Conservation (phyloP, 2,113 vertebrate species). For the Equus przewalskii region DNA sequence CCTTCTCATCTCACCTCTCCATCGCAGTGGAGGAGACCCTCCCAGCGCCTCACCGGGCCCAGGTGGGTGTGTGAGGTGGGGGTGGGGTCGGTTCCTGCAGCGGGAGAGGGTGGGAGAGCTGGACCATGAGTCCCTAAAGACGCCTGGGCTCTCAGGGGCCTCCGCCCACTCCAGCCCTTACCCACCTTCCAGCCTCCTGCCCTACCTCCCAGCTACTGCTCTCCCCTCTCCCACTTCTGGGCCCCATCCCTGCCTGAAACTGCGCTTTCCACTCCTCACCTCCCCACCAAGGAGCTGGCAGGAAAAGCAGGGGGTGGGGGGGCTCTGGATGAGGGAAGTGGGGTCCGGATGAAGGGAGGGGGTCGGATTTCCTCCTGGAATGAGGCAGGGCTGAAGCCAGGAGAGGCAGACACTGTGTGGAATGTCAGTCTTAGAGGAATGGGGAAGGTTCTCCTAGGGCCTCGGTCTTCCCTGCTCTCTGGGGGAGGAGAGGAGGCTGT, state of each 20-base stretch:
- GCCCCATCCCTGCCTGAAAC: slow-evolving; percentile 11
- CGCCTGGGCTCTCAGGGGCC: not conserved
- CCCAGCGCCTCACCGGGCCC: slow-evolving; percentile 12
- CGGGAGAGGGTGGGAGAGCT: not conserved
- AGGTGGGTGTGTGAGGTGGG: slow-evolving; percentile 69
- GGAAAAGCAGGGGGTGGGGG: slow-evolving; percentile 63
- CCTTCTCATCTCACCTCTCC: slow-evolving; percentile 22
- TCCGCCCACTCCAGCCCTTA: not conserved
- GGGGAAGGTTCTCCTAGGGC: not conserved
- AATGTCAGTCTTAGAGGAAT: slow-evolving; percentile 46
- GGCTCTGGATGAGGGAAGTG: slow-evolving; percentile 64
- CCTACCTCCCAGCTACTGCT: not conserved
- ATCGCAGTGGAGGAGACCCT: slow-evolving; percentile 24
- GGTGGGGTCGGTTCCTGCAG: slow-evolving; percentile 25
- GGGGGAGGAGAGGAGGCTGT: not conserved
- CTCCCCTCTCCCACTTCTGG: not conserved
- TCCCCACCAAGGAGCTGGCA: slow-evolving; percentile 56
- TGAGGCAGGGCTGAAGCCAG: slow-evolving; percentile 45
- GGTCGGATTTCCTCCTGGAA: slow-evolving; percentile 76
- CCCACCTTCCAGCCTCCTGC: not conserved
- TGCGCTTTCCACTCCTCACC: not conserved
- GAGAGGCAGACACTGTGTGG: not conserved
- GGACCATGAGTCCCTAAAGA: not conserved
- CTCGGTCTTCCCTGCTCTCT: slow-evolving; percentile 55
- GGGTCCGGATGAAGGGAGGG: slow-evolving; percentile 72